phyloP scores from a whole-genome alignment of 2,113 vertebrate species.

The Scomber colias region DNA sequence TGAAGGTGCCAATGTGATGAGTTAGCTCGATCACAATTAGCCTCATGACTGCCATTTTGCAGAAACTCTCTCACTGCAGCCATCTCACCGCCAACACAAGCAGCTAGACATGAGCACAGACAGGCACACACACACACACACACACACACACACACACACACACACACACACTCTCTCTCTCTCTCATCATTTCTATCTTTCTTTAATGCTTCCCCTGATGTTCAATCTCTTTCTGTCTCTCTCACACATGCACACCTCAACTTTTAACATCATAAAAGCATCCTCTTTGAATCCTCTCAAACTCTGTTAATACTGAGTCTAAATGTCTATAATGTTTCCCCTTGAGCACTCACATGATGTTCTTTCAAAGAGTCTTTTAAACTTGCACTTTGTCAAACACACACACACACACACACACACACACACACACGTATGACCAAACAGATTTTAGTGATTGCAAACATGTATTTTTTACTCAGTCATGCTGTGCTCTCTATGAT shows the following conservation, averaged over 20 bases:
- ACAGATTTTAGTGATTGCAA: neutral
- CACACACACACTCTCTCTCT: neutral
- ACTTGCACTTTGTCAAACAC: neutral
- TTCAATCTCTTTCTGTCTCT: neutral
- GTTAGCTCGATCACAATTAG: constrained; percentile 46
- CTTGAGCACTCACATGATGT: constrained; percentile 16
- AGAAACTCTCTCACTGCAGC: constrained; percentile 49
- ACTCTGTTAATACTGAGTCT: constrained; percentile 17
- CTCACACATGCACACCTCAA: constrained; percentile 1
- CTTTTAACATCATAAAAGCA: constrained; percentile 42
- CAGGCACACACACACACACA: too few relatives aligned
- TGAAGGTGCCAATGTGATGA: constrained; percentile 55
- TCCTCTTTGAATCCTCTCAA: constrained; percentile 15
- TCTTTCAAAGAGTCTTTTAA: constrained; percentile 27
- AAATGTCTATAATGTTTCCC: constrained; percentile 32
- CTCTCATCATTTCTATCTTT: neutral
- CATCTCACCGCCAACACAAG: constrained; percentile 27
- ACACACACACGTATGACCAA: neutral
- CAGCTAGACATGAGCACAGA: constrained; percentile 16
- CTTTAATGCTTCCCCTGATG: neutral
- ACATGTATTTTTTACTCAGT: neutral
- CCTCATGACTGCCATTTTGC: constrained; percentile 46
- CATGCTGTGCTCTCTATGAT: neutral
- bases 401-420: neutral
- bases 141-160: neutral